Evolutionary conservation across 2,113 vertebrate species (phyloP), one percentile per base, ranked within the genome.

Genomic region (Lepisosteus oculatus): DNA sequence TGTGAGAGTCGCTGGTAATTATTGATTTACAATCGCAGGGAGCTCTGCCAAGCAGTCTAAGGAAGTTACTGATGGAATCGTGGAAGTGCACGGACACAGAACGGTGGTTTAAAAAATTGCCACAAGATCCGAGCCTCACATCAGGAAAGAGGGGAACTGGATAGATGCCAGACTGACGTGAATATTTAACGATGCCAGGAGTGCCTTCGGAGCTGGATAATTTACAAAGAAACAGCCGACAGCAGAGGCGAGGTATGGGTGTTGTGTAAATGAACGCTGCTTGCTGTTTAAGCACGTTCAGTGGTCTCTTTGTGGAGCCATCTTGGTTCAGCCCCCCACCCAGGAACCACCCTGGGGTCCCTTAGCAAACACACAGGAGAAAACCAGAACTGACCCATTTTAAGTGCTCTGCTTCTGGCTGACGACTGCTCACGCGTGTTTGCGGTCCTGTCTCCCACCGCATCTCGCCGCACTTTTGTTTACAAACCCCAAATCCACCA

Each of bases 21-120:
- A 51, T 51, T 51, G 47, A 64, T 72, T 72, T 65, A 43, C 41
- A 65, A 41, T 65, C 55, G 61, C 70, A 47, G 61, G 47, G 47
- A 51, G 70, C 64, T n/a, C 64, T 41, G 62, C 51, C 8, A 64
- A 66, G 45, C 3, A n/a, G 13, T 66, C 45, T 12, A 43, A 47
- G 43, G n/a, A 45, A 44, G 64, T 45, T 66, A 45, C 64, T n/a
- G 64, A 44, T 45, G 64, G 47, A 66, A 14, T 14, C 43, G 12
- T 7, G 43, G 12, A 66, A 41, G 6, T 44, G n/a, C 12, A n/a
- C 6, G 45, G 64, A 3, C 45, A n/a, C 64, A 47, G 62, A 14
- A 43, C 11, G 3, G 44, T 11, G 62, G 6, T 66, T 66, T 41
- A 45, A n/a, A 66, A 66, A 66, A 66, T 6, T 47, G 12, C 43